Base-by-base conservation (phyloP, 2,113 vertebrate species). In the Piliocolobus tephrosceles region DNA sequence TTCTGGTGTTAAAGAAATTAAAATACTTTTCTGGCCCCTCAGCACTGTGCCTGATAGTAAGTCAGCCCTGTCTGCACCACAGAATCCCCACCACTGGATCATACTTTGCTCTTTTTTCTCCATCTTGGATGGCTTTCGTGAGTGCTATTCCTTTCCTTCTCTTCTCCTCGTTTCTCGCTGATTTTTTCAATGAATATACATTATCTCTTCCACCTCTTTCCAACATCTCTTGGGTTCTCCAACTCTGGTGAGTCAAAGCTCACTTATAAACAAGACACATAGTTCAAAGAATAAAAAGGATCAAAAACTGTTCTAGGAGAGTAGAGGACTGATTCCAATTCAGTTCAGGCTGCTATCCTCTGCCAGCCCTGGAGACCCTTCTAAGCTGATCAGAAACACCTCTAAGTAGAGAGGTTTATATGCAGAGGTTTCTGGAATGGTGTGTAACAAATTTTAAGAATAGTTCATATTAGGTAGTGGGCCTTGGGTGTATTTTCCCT, bases 401-500 rank as follows among this genome's bases (percentile, higher is more conserved):
- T 85, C 64, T 90, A 8, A 43, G 16, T 45, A 43, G 38, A 94
- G 66, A 61, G 17, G 32, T 27, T 8, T 12, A 27, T 55, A 22
- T 16, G 45, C 35, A 25, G 25, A 81, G n/a, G 2, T 73, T 86
- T 86, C 90, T 82, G 45, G 43, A 93, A 58, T 66, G 22, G 10
- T 58, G 8, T 27, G 50, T 18, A 68, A 18, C 14, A n/a, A 61
- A 38, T 45, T 75, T 84, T 73, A 92, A 96, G 32, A 76, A 58
- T 64, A 2, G 3, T 61, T 92, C 83, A 50, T 72, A 84, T n/a
- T 73, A 52, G 25, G 3, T 25, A 64, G 17, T 81, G 30, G 27
- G 25, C 61, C 25, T 88, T 81, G 76, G 50, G 38, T 85, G 47
- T 75, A 45, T 93, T 96, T 76, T 55, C 55, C 68, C 75, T 81